These are phyloP conservation scores for Tragelaphus strepsiceros DNA, from an alignment of 2,113 vertebrate genomes.

Conservation along the genomic window DNA sequence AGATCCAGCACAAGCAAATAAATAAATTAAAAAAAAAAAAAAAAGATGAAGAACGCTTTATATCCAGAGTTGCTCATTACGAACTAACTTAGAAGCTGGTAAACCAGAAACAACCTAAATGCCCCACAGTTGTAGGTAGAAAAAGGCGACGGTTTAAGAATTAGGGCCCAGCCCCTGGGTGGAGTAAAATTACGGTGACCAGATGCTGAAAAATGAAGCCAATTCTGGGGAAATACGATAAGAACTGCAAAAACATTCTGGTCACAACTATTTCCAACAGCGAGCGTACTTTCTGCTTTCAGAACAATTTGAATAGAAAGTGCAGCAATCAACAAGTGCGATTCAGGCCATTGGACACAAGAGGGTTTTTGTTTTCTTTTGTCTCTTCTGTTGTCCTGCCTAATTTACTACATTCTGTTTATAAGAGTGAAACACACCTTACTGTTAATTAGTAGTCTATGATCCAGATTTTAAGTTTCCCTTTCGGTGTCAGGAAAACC, in stretches of 20 bases:
- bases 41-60: background rate
- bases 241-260: background rate
- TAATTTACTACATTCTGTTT: background rate
- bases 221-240: background rate
- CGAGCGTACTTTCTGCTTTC: background rate
- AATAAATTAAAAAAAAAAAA: background rate
- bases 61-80: background rate
- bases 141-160: background rate
- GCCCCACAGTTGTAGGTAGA: background rate
- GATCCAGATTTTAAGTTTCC: background rate
- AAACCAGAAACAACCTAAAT: background rate
- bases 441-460: background rate
- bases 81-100: background rate
- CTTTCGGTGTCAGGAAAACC: background rate
- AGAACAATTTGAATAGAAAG: background rate
- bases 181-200: background rate
- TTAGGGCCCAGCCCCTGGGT: background rate
- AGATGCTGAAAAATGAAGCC: no score
- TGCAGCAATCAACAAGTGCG: background rate
- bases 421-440: background rate
- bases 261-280: background rate
- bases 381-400: background rate
- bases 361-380: background rate
- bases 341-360: accelerated
- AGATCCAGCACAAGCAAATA: background rate